Percentiles rank a stretch among this genome's conserved stretches.
Conservation (phyloP, 2,797 vertebrate species). For the Acanthiza pusilla region DNA sequence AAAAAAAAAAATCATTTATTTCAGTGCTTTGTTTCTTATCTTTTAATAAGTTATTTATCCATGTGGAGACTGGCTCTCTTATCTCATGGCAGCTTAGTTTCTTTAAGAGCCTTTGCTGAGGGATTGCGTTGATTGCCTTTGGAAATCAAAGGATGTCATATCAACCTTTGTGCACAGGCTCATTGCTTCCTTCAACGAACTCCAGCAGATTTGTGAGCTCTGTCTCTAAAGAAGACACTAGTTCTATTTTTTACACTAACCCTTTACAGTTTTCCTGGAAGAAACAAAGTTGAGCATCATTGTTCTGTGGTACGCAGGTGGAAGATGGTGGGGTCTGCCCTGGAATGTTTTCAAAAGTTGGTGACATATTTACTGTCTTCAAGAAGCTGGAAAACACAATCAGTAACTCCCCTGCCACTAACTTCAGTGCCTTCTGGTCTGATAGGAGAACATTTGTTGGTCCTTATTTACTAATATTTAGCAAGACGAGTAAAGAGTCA, state of each 20-base stretch:
- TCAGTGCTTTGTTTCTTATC: conserved; percentile 7
- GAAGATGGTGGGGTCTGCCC: neutral
- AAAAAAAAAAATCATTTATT: neutral
- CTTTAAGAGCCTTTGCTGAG: conserved; percentile 1
- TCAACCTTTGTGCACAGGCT: neutral
- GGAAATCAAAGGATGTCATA: conserved; percentile 20
- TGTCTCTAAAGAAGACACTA: neutral
- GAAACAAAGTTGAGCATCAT: neutral
- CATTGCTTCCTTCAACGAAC: neutral
- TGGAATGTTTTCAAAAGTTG: neutral
- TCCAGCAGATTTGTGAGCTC: neutral
- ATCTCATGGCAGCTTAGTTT: conserved; percentile 6
- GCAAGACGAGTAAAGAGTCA: neutral
- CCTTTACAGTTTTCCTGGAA: neutral
- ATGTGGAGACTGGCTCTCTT: neutral
- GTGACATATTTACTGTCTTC: neutral
- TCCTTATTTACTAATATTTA: neutral
- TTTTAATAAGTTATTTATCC: conserved; percentile 46
- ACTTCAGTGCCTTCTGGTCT: neutral
- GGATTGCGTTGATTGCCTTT: neutral
- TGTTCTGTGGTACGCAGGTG: neutral
- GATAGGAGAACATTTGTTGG: neutral
- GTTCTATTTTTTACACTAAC: neutral
- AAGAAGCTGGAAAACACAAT: neutral
- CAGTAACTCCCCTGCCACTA: neutral